Evolutionary conservation across 2,888 invertebrate genomes (phyloP).

Genomic region (Amphipoea lucens): DNA sequence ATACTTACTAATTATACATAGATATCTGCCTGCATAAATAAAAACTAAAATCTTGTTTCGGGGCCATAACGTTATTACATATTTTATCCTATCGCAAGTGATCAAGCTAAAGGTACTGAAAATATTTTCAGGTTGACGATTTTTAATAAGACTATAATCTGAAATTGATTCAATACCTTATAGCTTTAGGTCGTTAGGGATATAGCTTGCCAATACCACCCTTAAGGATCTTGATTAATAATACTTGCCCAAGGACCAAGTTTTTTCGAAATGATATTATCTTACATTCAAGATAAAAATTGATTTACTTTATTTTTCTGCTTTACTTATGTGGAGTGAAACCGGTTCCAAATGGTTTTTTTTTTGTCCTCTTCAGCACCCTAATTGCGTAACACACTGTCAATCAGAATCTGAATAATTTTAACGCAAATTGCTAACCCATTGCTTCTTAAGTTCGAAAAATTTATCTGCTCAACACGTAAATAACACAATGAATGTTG

Average conservation of each 20-base stretch:
- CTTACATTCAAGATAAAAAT: background rate
- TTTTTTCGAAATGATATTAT: background rate
- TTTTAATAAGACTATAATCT: slow-evolving; percentile 33
- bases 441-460: no score
- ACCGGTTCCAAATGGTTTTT: background rate
- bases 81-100: slow-evolving; percentile 47
- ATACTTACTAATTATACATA: background rate
- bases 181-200: background rate
- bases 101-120: slow-evolving; percentile 36
- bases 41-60: slow-evolving; percentile 20
- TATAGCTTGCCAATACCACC: background rate
- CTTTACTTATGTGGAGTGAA: background rate
- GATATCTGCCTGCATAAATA: background rate
- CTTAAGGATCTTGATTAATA: background rate
- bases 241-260: background rate
- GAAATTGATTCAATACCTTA: background rate
- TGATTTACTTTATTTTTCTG: background rate
- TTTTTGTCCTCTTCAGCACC: background rate
- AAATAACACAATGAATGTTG: no score
- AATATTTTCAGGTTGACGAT: slow-evolving; percentile 28
- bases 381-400: no score
- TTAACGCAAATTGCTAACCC: no score
- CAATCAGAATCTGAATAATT: no score
- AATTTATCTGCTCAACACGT: no score
- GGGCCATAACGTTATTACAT: slow-evolving; percentile 38